Evolutionary conservation across 2,797 vertebrate species (phyloP), one percentile per base, ranked within the genome.

Genomic region (Macrochelys suwanniensis): DNA sequence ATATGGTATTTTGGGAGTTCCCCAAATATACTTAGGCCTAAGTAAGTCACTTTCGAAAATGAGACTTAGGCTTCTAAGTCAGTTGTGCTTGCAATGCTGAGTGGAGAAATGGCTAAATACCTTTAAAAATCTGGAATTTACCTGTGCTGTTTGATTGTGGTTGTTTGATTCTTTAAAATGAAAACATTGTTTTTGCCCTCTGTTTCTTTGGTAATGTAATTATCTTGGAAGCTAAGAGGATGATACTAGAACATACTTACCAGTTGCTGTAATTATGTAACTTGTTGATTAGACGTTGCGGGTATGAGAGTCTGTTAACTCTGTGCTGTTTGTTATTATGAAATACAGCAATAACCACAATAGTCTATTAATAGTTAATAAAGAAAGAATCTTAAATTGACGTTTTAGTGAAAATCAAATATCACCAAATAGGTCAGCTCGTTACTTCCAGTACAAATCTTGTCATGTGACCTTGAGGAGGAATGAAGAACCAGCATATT

Each of bases 241-340:
- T 83, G 56, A 19, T 56, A 25, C 5, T 1, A 2, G 61, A 80
- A 56, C 45, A 13, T 12, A 7, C 0, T 0, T 49, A 74, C 82
- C 23, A 68, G 28, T 49, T 77, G 16, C 11, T 54, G 53, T 74
- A 85, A 83, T 61, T 42, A 17, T 0, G 0, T 76, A 45, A 33
- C 9, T 90, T 81, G 45, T 61, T 93, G 81, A 26, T 59, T 89
- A 45, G 25, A 78, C 51, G 28, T 76, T 84, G 6, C 12, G 49
- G 89, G 33, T 47, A 23, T 61, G 61, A 21, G n/a, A 71, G 47
- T 50, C 21, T 82, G 1, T 89, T 94, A 45, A 8, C 12, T 88
- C 87, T 19, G 1, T 51, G 45, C n/a, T 50, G 49, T 81, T 45
- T 50, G 49, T 81, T 54, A 33, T 28, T 84, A 2, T 84, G 77